Conservation (phyloP, 2,888 invertebrate species). For the Sminthurinus aureus region DNA sequence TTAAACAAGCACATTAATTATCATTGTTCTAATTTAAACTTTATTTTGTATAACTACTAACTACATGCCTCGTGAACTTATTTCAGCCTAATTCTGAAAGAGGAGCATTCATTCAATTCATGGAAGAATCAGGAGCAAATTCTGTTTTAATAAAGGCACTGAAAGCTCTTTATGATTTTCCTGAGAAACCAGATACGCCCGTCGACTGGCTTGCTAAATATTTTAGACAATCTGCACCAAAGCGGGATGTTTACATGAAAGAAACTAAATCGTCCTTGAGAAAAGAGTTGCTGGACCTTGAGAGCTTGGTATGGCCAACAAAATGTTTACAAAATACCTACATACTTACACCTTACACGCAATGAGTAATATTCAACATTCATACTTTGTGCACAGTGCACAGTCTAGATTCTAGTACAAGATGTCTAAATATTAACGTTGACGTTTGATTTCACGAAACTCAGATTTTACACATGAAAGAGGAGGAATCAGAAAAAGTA, state of each 20-base stretch:
- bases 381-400: too few species aligned
- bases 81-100: conserved; percentile 13
- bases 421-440: background rate
- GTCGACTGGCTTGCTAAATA: conserved; percentile 18
- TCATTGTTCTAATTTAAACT: too few species aligned
- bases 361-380: too few species aligned
- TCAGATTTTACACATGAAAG: conserved; percentile 18
- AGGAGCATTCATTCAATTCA: conserved; percentile 22
- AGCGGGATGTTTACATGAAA: background rate
- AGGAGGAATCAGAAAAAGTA: background rate
- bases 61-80: background rate
- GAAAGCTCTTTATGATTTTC: background rate
- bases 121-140: conserved; percentile 28
- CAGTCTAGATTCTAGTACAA: too few species aligned
- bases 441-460: background rate
- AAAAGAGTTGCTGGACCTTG: background rate
- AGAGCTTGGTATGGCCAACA: background rate
- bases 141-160: conserved; percentile 11
- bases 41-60: too few species aligned
- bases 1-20: too few species aligned
- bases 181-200: conserved; percentile 17
- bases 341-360: too few species aligned
- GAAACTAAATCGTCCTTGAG: conserved; percentile 4
- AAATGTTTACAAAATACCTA: background rate
- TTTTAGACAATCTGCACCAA: conserved; percentile 7